Conservation (phyloP, 2,888 invertebrate genomes). For the Sesamia inferens region DNA sequence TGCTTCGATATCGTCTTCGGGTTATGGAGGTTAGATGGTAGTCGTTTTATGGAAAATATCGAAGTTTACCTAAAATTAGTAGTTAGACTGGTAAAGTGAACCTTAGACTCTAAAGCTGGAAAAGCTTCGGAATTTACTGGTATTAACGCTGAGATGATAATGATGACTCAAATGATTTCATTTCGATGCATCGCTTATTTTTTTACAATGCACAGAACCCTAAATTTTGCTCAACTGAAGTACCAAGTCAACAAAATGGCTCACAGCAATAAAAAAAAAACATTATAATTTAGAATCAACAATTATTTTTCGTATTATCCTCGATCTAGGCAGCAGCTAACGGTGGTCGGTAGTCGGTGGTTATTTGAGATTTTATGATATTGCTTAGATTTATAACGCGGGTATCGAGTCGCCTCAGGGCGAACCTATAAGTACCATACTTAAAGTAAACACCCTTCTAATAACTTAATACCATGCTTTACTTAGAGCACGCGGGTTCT, state of each 20-base stretch:
- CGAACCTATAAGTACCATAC: constrained; percentile 66
- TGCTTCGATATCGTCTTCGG: too few relatives aligned
- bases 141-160: too few relatives aligned
- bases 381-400: constrained; percentile 70
- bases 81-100: too few relatives aligned
- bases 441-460: constrained; percentile 70
- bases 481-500: constrained; percentile 34
- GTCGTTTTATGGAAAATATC: too few relatives aligned
- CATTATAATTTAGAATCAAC: constrained; percentile 53
- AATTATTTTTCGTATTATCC: constrained; percentile 60
- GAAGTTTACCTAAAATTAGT: too few relatives aligned
- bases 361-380: constrained; percentile 76
- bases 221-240: constrained; percentile 1
- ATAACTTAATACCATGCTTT: constrained; percentile 72
- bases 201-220: background rate
- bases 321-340: constrained; percentile 55
- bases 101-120: too few relatives aligned
- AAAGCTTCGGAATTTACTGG: too few relatives aligned
- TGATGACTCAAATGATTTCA: too few relatives aligned
- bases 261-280: constrained; percentile 32
- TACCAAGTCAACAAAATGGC: constrained; percentile 21
- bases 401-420: constrained; percentile 63
- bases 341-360: constrained; percentile 67
- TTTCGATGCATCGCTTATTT: background rate
- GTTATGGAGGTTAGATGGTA: too few relatives aligned